Base-by-base conservation (phyloP, 2,797 vertebrate species). In the Catharus ustulatus region DNA sequence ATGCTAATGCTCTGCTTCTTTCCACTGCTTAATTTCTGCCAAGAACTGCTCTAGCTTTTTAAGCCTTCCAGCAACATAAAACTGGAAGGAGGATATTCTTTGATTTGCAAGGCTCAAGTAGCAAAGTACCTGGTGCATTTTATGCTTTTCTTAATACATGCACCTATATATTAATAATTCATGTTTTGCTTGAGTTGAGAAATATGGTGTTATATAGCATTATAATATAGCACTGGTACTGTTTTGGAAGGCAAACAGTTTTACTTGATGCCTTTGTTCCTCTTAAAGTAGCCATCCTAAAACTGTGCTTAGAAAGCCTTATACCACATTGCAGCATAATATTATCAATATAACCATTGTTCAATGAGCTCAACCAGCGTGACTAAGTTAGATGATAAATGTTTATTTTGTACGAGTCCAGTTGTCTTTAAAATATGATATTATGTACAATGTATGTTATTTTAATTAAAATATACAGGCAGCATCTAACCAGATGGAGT, bases 1-100 rank as follows among this genome's bases (percentile, higher is more conserved):
- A 73, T 86, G 45, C 38, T 93, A 81, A 69, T 69, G 46, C 38
- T 88, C 57, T 83, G 34, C 72, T 96, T 67, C 74, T 95, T 95
- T 95, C 77, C 83, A 71, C 52, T 67, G 55, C 67, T 87, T 87
- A 34, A 13, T 93, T 94, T 93, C 85, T 96, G 83, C 83, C 94
- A 97, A 76, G 59, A 86, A 36, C 22, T 73, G 23, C 64, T 93
- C 21, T 36, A 87, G 46, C 45, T 69, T 90, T 96, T 90, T 46
- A 90, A 86, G 84, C 27, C 52, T 86, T 83, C 77, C 30, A 87
- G 59, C 48, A 74, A 9, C 64, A 84, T 86, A 67, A 88, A 91
- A 63, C 49, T 80, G 76, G 40, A 92, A 91, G 73, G 43, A 69
- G n/a, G 5, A 48, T 36, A 34, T 76, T 43, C 52, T 90, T 87